phyloP scores from a whole-genome alignment of 2,888 invertebrate species.

The Apamea sordens region DNA sequence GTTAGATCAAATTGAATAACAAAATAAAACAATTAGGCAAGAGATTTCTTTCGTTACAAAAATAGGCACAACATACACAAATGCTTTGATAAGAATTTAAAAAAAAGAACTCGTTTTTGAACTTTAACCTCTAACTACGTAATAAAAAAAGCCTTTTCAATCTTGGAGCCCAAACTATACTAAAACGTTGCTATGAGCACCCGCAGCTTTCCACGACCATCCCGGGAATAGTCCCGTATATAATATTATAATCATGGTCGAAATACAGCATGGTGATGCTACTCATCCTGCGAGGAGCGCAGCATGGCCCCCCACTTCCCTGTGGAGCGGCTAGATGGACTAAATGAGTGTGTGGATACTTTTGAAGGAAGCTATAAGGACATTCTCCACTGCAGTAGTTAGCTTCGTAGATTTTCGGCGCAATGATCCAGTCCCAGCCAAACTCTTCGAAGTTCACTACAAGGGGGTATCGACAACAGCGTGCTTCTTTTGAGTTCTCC shows the following conservation, averaged over 20 bases:
- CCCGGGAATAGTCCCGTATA: conserved; percentile 96
- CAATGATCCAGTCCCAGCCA: conserved; percentile 99
- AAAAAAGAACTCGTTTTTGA: conserved; percentile 25
- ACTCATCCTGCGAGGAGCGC: conserved; percentile 96
- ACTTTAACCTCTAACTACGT: conserved; percentile 1
- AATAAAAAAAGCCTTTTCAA: neutral
- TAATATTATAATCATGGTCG: conserved; percentile 96
- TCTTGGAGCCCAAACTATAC: conserved; percentile 74
- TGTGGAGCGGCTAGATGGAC: conserved; percentile 94
- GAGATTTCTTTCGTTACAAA: conserved; percentile 12
- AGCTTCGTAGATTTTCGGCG: conserved; percentile 98
- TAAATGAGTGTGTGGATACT: conserved; percentile 96
- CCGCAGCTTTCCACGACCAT: conserved; percentile 99
- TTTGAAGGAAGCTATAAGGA: conserved; percentile 95
- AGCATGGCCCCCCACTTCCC: conserved; percentile 96
- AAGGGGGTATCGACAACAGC: conserved; percentile 98
- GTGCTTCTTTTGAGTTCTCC: conserved; percentile 94
- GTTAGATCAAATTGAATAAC: conserved; percentile 10
- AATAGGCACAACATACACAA: conserved; percentile 20
- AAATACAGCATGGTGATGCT: conserved; percentile 98
- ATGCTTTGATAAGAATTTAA: conserved; percentile 24
- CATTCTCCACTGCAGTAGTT: conserved; percentile 99
- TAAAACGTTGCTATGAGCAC: conserved; percentile 92
- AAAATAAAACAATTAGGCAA: conserved; percentile 27
- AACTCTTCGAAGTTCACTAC: conserved; percentile 98